phyloP scores from a whole-genome alignment of 2,888 invertebrate genomes.

The Eupeodes luniger region DNA sequence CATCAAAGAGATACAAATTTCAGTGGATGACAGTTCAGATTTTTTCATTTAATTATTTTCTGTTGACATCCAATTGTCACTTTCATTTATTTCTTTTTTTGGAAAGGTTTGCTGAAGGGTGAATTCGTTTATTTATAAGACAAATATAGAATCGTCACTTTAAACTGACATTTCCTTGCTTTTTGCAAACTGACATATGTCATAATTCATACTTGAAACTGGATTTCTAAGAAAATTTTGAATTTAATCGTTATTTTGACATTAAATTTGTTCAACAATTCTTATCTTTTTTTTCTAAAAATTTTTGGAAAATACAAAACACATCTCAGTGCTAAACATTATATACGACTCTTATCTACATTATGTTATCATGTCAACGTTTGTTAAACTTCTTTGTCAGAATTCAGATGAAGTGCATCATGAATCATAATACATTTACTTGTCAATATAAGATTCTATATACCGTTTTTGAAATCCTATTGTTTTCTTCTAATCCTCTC shows the following conservation, averaged over 20 bases:
- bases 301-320: neutral
- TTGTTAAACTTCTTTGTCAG: constrained; percentile 37
- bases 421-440: constrained; percentile 45
- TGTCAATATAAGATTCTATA: constrained; percentile 14
- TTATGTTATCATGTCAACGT: constrained; percentile 7
- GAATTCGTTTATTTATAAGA: too few species aligned
- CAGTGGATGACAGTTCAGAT: too few species aligned
- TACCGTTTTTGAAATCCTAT: neutral
- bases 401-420: constrained; percentile 30
- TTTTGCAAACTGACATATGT: too few species aligned
- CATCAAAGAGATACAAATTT: too few species aligned
- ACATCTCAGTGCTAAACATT: constrained; percentile 30
- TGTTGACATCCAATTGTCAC: too few species aligned
- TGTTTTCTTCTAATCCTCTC: constrained; percentile 38
- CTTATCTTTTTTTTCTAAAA: neutral
- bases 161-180: too few species aligned
- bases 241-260: neutral
- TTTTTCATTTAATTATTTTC: too few species aligned
- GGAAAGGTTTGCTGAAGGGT: too few species aligned
- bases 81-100: too few species aligned
- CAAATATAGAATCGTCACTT: too few species aligned
- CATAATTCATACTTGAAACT: too few species aligned
- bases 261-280: neutral
- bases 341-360: constrained; percentile 28
- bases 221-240: too few species aligned